Percentiles rank a stretch among this genome's conserved stretches.
Conservation (phyloP, 92 coral and sea anemone genomes). For the Hydrozoanthus gracilis region DNA sequence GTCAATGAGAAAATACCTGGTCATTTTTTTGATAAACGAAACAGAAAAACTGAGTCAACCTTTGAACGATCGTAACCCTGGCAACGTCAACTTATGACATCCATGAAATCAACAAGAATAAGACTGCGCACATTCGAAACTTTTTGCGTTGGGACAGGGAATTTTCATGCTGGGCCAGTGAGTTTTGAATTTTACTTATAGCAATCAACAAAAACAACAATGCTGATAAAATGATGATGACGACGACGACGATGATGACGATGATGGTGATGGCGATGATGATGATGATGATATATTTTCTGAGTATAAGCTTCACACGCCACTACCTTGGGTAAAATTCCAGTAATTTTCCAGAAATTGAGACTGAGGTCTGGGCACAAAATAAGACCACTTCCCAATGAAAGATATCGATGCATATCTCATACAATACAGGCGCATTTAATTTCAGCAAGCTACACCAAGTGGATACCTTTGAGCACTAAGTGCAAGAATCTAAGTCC, state of each 20-base stretch:
- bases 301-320: neutral
- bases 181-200: neutral
- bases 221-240: neutral
- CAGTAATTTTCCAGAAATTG: neutral
- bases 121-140: neutral
- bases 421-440: neutral
- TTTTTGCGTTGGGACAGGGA: neutral
- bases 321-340: neutral
- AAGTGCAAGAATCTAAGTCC: neutral
- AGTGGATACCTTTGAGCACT: neutral
- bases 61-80: too few species aligned
- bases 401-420: neutral
- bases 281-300: neutral
- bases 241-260: neutral
- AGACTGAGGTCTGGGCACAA: neutral
- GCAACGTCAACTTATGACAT: neutral
- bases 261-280: neutral
- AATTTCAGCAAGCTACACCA: neutral
- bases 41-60: too few species aligned
- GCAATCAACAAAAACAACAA: neutral
- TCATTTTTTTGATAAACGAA: neutral
- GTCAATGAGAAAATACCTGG: neutral
- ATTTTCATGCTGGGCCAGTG: neutral
- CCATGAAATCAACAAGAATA: constrained; percentile 2
- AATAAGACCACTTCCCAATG: neutral